Evolutionary conservation across 2,797 vertebrate genomes (phyloP).

Genomic region (Ctenopoma kingsleyae): DNA sequence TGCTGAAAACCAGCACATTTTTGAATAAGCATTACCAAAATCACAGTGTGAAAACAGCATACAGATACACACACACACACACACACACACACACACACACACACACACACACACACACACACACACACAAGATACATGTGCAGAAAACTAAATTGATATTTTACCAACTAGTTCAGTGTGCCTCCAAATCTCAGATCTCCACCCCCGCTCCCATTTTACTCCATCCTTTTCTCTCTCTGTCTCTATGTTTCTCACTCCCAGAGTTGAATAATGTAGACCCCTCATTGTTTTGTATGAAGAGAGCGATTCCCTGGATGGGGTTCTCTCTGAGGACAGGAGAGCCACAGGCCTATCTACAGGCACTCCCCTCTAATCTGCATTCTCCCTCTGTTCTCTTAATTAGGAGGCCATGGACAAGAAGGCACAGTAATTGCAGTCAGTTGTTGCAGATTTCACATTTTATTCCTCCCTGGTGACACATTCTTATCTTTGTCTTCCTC

Average conservation of each 20-base stretch:
- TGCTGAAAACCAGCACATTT: no score
- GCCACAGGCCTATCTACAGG: slow-evolving; percentile 70
- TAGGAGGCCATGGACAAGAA: slow-evolving; percentile 61
- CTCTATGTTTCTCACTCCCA: not conserved
- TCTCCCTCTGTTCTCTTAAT: slow-evolving; percentile 73
- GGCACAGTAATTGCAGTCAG: slow-evolving; percentile 61
- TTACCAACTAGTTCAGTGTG: no score
- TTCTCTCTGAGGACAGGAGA: slow-evolving; percentile 58
- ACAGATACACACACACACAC: no score
- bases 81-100: no score
- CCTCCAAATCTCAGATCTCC: slow-evolving; percentile 16
- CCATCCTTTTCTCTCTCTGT: slow-evolving; percentile 14
- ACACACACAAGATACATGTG: no score
- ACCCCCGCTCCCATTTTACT: slow-evolving; percentile 16
- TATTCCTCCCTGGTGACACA: slow-evolving; percentile 54
- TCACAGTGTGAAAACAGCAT: no score
- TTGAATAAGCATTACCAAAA: no score
- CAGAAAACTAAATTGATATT: no score
- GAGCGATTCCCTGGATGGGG: slow-evolving; percentile 60
- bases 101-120: no score
- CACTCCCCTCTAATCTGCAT: slow-evolving; percentile 70
- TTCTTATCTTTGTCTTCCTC: slow-evolving; percentile 37
- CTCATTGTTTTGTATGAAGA: slow-evolving; percentile 68
- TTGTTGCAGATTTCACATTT: slow-evolving; percentile 59
- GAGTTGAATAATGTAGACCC: slow-evolving; percentile 70